These are phyloP conservation scores for Pseudorasbora parva DNA, from an alignment of 2,113 vertebrate species.

Conservation along the genomic window DNA sequence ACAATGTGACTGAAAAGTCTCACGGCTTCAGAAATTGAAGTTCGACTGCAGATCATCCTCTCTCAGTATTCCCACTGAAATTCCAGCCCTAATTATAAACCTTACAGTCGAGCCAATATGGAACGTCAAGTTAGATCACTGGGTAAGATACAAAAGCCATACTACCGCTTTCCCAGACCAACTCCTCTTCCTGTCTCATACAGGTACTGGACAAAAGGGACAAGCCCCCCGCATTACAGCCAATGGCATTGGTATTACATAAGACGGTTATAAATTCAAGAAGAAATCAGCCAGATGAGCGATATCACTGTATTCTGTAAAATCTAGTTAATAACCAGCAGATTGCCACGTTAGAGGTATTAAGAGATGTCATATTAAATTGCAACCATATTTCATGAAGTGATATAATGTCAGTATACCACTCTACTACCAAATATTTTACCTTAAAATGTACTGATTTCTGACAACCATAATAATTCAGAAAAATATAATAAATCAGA, in stretches of 20 bases:
- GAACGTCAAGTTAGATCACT: conserved; percentile 52
- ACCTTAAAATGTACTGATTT: not conserved
- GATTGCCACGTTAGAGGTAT: no score
- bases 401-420: no score
- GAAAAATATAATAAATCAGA: no score
- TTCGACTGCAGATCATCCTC: not conserved
- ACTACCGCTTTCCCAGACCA: conserved; percentile 47
- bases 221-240: conserved; percentile 9
- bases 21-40: not conserved
- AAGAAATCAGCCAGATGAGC: not conserved
- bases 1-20: not conserved
- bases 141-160: conserved; percentile 48
- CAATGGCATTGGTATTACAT: conserved; percentile 11
- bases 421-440: not conserved
- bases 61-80: conserved; percentile 3
- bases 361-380: no score
- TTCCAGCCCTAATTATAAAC: conserved; percentile 43
- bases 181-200: conserved; percentile 51
- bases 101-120: conserved; percentile 15
- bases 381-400: no score
- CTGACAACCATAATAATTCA: not conserved
- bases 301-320: not conserved
- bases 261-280: not conserved
- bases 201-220: conserved; percentile 48
- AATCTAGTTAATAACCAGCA: no score